A percentile compares a stretch with the other conserved stretches of the same genome.
Conservation (phyloP, 2,888 invertebrate species). For the Plagodis dolabraria region DNA sequence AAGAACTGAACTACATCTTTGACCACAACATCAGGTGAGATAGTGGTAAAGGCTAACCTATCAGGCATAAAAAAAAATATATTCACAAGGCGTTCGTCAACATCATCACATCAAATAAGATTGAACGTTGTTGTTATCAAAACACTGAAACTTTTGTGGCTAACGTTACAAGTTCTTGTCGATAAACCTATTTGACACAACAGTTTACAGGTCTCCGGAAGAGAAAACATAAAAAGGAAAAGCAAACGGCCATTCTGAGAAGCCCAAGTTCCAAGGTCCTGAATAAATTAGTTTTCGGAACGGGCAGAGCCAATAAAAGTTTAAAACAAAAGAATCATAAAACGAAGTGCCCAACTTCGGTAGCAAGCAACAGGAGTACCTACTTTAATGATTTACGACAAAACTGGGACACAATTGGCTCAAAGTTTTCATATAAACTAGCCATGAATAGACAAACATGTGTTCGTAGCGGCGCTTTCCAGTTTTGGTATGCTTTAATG, state of each 20-base stretch:
- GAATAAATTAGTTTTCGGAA: slow-evolving; percentile 83
- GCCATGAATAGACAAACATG: slow-evolving; percentile 74
- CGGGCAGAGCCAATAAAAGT: slow-evolving; percentile 80
- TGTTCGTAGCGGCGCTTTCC: slow-evolving; percentile 53
- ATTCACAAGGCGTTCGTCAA: too few relatives aligned
- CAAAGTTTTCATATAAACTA: slow-evolving; percentile 78
- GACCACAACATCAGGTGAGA: too few relatives aligned
- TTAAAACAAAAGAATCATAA: slow-evolving; percentile 85
- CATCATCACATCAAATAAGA: too few relatives aligned
- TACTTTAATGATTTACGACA: slow-evolving; percentile 76
- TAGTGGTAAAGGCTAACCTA: too few relatives aligned
- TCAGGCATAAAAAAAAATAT: too few relatives aligned
- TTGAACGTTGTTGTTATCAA: slow-evolving; percentile 1
- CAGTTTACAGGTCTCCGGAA: slow-evolving; percentile 36
- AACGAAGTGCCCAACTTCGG: slow-evolving; percentile 74
- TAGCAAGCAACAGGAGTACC: slow-evolving; percentile 75
- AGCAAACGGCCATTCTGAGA: slow-evolving; percentile 62
- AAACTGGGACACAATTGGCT: slow-evolving; percentile 73
- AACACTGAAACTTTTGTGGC: slow-evolving; percentile 7
- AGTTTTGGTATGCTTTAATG: slow-evolving; percentile 27
- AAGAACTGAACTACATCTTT: too few relatives aligned
- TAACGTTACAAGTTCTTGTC: slow-evolving; percentile 32
- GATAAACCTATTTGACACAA: slow-evolving; percentile 40
- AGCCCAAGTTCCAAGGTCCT: slow-evolving; percentile 73
- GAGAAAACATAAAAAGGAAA: slow-evolving; percentile 66